Base-by-base conservation (phyloP, 2,888 invertebrate genomes). In the Sphaerophoria rueppellii region DNA sequence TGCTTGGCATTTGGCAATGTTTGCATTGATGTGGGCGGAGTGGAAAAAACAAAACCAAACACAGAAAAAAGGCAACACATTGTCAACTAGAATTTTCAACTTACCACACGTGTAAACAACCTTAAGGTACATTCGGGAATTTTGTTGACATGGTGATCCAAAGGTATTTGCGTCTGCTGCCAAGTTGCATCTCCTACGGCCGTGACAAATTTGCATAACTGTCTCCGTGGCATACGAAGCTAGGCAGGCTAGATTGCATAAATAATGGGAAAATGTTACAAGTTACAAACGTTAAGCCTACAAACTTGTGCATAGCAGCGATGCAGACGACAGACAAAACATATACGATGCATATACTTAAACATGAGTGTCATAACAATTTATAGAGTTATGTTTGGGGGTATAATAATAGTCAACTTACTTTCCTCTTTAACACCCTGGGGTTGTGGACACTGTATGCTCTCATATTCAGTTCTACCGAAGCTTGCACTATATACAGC, bases 401-500 rank as follows among this genome's bases (percentile, higher is more conserved):
- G 50, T 67, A 65, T 67, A 52, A 67, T 32, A 46, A 35, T 34
- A 58, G 60, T 72, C 69, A 58, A 94, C 96, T 95, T 92, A 97
- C 97, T 96, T 93, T 97, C 96, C 91, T 97, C 97, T 86, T 95
- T 95, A 89, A 97, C 96, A 69, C 97, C 97, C 89, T 95, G 94
- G 0, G 96, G 96, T 90, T 97, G 97, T 0, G 96, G 96, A 90
- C 97, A 97, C 90, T 97, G 96, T 88, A 96, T 95, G 88, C 96
- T 97, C 91, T 97, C 97, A 90, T 96, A 96, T 90, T 96, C 96
- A 0, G 97, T 97, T 86, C 98, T 94, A n/a, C 98, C 98, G 91
- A 96, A 98, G 92, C 96, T 96, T 58, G 98, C 98, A 60, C 98
- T 97, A 93, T 97, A 98, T 89, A 99, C 95, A 63, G 98, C 98